Base-by-base conservation (phyloP, 2,888 invertebrate species). In the Drosophila mimica region DNA sequence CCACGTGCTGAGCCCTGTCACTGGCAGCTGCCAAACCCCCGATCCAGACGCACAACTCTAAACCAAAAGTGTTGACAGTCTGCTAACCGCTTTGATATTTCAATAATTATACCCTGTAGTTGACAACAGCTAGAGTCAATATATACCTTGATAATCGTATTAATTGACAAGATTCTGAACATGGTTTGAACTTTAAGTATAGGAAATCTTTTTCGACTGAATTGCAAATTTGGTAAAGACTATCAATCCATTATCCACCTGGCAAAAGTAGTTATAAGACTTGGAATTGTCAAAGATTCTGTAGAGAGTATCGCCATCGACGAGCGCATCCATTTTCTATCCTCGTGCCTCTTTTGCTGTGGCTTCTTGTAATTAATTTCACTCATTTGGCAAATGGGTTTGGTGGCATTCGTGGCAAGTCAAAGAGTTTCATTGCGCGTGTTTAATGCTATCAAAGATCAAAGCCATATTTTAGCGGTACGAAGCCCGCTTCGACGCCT, bases 361-460 rank as follows among this genome's bases (percentile, higher is more conserved):
- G 84, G 84, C 83, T 84, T 81, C 81, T 71, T 75, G 76, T 85
- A 85, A 85, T 85, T 85, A 85, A 88, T 85, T 85, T 88, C 81
- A 71, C 56, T 88, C 88, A 85, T 85, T 85, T 85, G 75, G 70
- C 77, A 85, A 85, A 85, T 85, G 84, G 83, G 76, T 84, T 88
- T 72, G 74, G 62, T 54, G 66, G 58, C 65, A 54, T 67, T 49
- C 36, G 38, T n/a, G n/a, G n/a, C n/a, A 60, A 79, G 66, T 69
- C 83, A 79, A 85, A 85, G 85, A 72, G 72, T 88, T 85, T 88
- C 75, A 85, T 85, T 85, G 85, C 81, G 85, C 84, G 77, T 88
- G 77, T 43, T 85, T 85, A 85, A 85, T 85, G 83, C 67, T 75
- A 82, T 66, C 86, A 62, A 66, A 85, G 88, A 85, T 85, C 85